Percentiles rank a stretch among this genome's conserved stretches.
Evolutionary conservation across 2,888 invertebrate genomes (phyloP).

Genomic region (Drosophila koepferae): DNA sequence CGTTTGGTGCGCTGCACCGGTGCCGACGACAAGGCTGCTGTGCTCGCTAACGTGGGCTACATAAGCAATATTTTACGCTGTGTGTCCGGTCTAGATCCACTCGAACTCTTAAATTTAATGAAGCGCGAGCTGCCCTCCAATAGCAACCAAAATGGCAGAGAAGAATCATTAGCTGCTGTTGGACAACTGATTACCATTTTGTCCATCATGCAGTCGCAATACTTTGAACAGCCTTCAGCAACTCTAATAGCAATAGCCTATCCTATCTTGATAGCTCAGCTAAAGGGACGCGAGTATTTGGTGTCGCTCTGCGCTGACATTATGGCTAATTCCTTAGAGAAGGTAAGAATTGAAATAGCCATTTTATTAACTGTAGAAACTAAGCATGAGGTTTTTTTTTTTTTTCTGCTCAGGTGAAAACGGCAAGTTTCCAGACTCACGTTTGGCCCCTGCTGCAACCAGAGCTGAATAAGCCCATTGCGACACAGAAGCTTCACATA

Average conservation of each 20-base stretch:
- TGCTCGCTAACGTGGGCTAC: constrained; percentile 33
- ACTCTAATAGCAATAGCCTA: constrained; percentile 38
- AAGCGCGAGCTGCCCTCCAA: constrained; percentile 42
- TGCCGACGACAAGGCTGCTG: constrained; percentile 48
- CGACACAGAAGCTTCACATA: constrained; percentile 17
- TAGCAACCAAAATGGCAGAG: constrained; percentile 50
- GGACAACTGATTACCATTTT: constrained; percentile 52
- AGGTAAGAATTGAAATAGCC: constrained; percentile 20
- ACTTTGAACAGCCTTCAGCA: constrained; percentile 20
- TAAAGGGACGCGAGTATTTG: constrained; percentile 63
- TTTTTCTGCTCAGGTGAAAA: constrained; percentile 13
- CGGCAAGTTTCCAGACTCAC: constrained; percentile 14
- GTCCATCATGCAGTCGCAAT: constrained; percentile 35
- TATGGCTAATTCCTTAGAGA: constrained; percentile 35
- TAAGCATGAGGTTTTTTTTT: background rate
- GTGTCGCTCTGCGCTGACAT: constrained; percentile 38
- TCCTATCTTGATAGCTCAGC: constrained; percentile 38
- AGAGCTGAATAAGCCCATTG: constrained; percentile 38
- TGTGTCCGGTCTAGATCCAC: constrained; percentile 36
- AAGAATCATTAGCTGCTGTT: constrained; percentile 60
- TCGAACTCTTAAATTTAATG: constrained; percentile 38
- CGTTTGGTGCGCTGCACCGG: constrained; percentile 66
- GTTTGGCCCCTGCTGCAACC: constrained; percentile 54
- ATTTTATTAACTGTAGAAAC: background rate
- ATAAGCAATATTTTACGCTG: constrained; percentile 38